These are phyloP conservation scores for Torymus auratus DNA, from an alignment of 2,888 invertebrate species.

Conservation along the genomic window DNA sequence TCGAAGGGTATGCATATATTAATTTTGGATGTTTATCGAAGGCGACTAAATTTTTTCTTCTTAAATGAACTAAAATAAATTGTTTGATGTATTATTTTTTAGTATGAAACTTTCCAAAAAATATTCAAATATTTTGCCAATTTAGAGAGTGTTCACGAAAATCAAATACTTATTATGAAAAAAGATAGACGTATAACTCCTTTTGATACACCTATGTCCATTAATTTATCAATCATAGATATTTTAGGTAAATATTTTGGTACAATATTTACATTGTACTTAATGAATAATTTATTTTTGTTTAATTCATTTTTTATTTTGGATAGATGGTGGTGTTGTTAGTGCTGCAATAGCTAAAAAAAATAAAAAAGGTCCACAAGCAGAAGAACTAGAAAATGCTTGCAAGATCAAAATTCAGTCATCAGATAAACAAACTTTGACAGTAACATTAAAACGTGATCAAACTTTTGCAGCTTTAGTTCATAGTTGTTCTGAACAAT, in stretches of 20 bases:
- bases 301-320: constrained; percentile 7
- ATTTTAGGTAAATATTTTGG: constrained; percentile 66
- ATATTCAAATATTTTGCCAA: constrained; percentile 69
- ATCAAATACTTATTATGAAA: constrained; percentile 67
- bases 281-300: not conserved
- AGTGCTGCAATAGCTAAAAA: constrained; percentile 57
- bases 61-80: constrained; percentile 21
- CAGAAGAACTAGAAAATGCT: constrained; percentile 48
- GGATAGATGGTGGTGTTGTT: constrained; percentile 68
- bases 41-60: not conserved
- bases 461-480: constrained; percentile 64
- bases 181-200: constrained; percentile 64
- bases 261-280: not conserved
- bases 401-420: constrained; percentile 71
- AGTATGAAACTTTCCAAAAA: constrained; percentile 68
- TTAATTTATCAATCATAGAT: constrained; percentile 68
- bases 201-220: constrained; percentile 68
- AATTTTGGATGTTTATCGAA: not conserved
- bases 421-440: constrained; percentile 64
- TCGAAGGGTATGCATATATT: constrained; percentile 41
- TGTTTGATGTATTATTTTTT: constrained; percentile 44
- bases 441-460: constrained; percentile 61
- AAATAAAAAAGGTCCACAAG: constrained; percentile 16
- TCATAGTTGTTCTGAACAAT: constrained; percentile 64
- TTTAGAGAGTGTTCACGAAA: constrained; percentile 66